phyloP scores from a whole-genome alignment of 2,113 vertebrate species.

The Petrocephalus microphthalmus region DNA sequence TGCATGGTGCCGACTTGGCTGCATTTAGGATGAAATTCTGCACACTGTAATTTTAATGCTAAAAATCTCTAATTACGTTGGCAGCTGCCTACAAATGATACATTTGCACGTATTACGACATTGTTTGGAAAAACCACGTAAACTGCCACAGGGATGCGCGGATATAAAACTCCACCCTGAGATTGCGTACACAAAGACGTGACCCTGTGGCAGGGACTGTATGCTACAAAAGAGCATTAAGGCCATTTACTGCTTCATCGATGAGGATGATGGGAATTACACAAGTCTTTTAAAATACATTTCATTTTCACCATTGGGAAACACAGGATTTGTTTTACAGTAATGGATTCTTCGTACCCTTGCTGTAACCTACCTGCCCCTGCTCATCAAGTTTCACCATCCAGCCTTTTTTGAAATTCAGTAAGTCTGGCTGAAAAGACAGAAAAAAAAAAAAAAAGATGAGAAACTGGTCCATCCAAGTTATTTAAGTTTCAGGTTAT shows the following conservation, averaged over 20 bases:
- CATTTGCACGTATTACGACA: not conserved
- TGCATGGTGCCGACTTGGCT: not conserved
- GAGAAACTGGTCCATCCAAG: not conserved
- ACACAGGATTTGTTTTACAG: not conserved
- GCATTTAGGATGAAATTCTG: not conserved
- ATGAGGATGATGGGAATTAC: not conserved
- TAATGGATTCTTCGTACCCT: not conserved
- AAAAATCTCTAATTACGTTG: not conserved
- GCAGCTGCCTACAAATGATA: not conserved
- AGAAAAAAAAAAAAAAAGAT: not conserved
- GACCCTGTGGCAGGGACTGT: not conserved
- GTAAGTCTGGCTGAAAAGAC: constrained; percentile 59
- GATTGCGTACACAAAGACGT: not conserved
- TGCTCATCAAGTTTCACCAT: constrained; percentile 72
- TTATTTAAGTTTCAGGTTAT: not conserved
- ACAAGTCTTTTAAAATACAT: not conserved
- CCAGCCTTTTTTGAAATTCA: constrained; percentile 77
- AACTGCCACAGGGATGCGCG: not conserved
- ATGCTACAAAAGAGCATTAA: not conserved
- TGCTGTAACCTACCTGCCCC: constrained; percentile 54
- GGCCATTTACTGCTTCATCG: not conserved
- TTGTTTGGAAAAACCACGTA: not conserved
- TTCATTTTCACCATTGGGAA: not conserved
- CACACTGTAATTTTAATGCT: not conserved
- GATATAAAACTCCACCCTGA: not conserved